These are phyloP conservation scores for Macropus fuliginosus DNA, from an alignment of 2,797 vertebrate genomes.

Conservation along the genomic window DNA sequence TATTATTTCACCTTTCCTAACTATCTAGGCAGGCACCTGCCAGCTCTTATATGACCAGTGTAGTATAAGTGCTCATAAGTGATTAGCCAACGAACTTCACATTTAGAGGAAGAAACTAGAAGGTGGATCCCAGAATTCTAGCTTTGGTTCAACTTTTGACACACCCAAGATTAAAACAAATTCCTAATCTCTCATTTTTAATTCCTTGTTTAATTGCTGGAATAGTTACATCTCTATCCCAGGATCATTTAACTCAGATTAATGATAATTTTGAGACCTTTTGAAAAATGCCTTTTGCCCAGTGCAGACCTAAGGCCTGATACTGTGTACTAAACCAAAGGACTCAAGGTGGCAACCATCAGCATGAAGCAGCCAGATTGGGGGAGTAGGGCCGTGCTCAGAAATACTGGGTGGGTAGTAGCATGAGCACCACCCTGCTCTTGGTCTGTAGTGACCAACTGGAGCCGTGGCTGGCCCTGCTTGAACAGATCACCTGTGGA, in stretches of 20 bases:
- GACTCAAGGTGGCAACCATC: background rate
- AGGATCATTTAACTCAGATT: background rate
- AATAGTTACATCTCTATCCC: conserved; percentile 15
- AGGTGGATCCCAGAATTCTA: background rate
- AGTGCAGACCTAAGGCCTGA: background rate
- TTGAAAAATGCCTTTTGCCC: conserved; percentile 15
- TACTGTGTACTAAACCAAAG: conserved; percentile 8
- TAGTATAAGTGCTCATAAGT: conserved; percentile 46
- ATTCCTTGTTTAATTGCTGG: background rate
- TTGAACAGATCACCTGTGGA: background rate
- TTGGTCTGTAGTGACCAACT: background rate
- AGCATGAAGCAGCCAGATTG: background rate
- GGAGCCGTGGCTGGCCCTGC: background rate
- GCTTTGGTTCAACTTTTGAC: conserved; percentile 22
- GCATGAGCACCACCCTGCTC: background rate
- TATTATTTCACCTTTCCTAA: background rate
- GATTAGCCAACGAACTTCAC: conserved; percentile 5
- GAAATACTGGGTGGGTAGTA: background rate
- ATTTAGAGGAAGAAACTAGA: background rate
- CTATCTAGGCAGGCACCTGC: background rate
- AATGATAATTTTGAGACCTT: conserved; percentile 45
- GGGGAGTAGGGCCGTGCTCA: background rate
- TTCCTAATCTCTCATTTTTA: conserved; percentile 9
- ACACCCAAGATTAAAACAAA: background rate
- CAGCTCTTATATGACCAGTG: conserved; percentile 39